Evolutionary conservation across 2,797 vertebrate genomes (phyloP), one percentile per base, ranked within the genome.

Genomic region (Holocentrus rufus): DNA sequence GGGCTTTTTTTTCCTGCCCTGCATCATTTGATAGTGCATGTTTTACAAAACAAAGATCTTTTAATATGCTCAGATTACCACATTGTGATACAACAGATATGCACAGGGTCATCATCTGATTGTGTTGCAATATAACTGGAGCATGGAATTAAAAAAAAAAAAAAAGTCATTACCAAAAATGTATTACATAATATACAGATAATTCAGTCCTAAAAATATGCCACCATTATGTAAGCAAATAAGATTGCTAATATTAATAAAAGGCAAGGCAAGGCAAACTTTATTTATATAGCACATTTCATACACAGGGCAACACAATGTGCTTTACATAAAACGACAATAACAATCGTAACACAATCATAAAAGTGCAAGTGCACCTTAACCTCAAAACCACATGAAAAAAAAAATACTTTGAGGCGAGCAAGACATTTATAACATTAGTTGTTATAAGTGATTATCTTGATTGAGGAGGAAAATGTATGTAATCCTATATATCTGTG

Each of bases 1-100:
- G 36, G 44, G 14, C 36, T 70, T 53, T 23, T 67, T 52, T 22
- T 79, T 68, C 79, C 79, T 66, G 52, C 63, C 11, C 34, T 49
- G 18, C 22, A 57, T 55, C 10, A 52, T 80, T 84, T 80, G 39
- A 71, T 77, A 44, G 25, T 54, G 59, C 56, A 7, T 70, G 57
- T 65, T 84, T 76, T 47, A 66, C 15, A 59, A 69, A 64, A 59
- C 65, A 56, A 65, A 67, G 10, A 65, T 66, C 11, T 67, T 69
- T 76, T 47, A 63, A 60, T 64, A 17, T 34, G 30, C 9, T 10
- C 23, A 27, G 18, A 54, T 65, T 44, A 22, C 13, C 13, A 61
- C 46, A 46, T 13, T 66, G 23, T 49, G 20, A 53, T 76, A 58
- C 13, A 65, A 53, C 18, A 50, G 18, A 44, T 42, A 70, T 30